Evolutionary conservation across 1,140 invertebrate genomes (phyloP).

Genomic region (Neelides sp.): DNA sequence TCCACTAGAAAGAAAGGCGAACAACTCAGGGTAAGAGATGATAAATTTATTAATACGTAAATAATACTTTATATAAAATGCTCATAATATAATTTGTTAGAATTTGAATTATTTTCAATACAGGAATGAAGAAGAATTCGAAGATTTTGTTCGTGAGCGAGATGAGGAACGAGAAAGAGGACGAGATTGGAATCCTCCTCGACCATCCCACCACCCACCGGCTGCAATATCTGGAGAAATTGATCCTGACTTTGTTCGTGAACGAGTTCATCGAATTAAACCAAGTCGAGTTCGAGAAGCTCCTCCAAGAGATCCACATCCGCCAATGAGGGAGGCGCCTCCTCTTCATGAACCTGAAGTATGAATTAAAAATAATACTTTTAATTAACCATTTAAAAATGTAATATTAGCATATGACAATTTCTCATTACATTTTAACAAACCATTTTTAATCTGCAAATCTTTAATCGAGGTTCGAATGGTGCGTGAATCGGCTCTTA

Average conservation of each 20-base stretch:
- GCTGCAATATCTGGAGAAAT: too few species aligned
- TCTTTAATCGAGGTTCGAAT: conserved; percentile 14
- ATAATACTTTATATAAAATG: not conserved
- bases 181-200: conserved; percentile 4
- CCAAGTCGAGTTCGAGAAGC: conserved; percentile 12
- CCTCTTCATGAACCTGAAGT: conserved; percentile 23
- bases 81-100: not conserved
- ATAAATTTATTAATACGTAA: not conserved
- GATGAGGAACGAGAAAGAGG: too few species aligned
- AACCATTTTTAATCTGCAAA: conserved; percentile 1
- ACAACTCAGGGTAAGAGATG: not conserved
- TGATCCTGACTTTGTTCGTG: conserved; percentile 28
- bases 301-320: conserved; percentile 17
- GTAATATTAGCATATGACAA: too few species aligned
- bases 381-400: not conserved
- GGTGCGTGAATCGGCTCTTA: conserved; percentile 20
- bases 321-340: conserved; percentile 21
- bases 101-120: conserved; percentile 1
- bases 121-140: too few species aligned
- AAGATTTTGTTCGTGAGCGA: too few species aligned
- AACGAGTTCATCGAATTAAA: conserved; percentile 21
- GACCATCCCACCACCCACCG: conserved; percentile 5
- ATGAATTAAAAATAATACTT: not conserved
- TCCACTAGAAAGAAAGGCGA: conserved; percentile 10
- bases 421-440: not conserved